Conservation (phyloP, 2,113 vertebrate species). For the Pundamilia nyererei region DNA sequence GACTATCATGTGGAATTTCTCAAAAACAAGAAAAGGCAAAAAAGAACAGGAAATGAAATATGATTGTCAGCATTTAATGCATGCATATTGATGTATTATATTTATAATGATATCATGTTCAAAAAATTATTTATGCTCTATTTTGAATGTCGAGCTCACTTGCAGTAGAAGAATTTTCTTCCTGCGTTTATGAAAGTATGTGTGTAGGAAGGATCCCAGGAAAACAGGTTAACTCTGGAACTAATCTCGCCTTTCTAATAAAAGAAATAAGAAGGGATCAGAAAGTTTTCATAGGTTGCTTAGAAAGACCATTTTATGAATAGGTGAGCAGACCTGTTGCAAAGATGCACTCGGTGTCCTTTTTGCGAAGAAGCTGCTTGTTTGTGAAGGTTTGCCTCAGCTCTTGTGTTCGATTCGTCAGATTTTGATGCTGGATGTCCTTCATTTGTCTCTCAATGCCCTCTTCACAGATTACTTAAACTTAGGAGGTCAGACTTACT, state of each 20-base stretch:
- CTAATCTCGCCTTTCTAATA: not conserved
- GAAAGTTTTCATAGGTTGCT: not conserved
- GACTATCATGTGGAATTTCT: not conserved
- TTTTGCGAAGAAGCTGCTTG: fast-evolving
- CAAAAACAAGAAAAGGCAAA: not conserved
- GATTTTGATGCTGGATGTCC: not conserved
- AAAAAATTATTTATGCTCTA: not conserved
- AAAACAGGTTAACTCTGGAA: not conserved
- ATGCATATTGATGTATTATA: not conserved
- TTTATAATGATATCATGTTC: not conserved
- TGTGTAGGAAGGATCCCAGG: not conserved
- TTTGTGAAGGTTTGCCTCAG: not conserved
- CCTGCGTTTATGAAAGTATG: not conserved
- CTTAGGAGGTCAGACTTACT: not conserved
- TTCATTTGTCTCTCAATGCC: not conserved
- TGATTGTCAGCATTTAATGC: not conserved
- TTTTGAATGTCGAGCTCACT: not conserved
- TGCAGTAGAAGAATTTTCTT: not conserved
- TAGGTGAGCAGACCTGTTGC: not conserved
- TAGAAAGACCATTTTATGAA: not conserved
- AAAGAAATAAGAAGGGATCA: not conserved
- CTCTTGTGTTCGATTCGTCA: not conserved
- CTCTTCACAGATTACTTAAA: not conserved
- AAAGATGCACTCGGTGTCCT: not conserved
- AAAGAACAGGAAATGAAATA: not conserved